Evolutionary conservation across 2,113 vertebrate genomes (phyloP).

Genomic region (Toxostoma redivivum): DNA sequence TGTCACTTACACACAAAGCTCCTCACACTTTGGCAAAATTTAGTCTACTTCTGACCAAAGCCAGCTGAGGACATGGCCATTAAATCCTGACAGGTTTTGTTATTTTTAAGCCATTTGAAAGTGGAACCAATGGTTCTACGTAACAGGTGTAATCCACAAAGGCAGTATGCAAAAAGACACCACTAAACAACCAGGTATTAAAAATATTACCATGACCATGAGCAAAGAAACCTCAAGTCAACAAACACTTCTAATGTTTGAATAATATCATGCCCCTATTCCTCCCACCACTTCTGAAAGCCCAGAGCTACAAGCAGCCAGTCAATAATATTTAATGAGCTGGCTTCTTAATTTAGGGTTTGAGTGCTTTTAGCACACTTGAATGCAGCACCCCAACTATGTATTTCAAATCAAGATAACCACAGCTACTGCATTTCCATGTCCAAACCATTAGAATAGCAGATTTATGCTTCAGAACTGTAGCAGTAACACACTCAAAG

Average conservation of each 20-base stretch:
- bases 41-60: not conserved
- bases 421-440: not conserved
- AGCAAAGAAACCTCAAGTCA: slow-evolving; percentile 17
- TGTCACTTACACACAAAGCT: slow-evolving; percentile 31
- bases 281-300: not conserved
- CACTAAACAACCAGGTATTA: not conserved
- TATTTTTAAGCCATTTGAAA: not conserved
- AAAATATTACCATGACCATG: not conserved
- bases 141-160: slow-evolving; percentile 9
- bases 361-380: not conserved
- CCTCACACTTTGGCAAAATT: not conserved
- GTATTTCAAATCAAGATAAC: not conserved
- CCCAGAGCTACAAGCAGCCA: not conserved
- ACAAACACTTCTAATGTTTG: not conserved
- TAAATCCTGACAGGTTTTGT: not conserved
- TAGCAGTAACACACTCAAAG: not conserved
- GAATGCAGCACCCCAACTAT: not conserved
- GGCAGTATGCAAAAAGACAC: not conserved
- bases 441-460: not conserved
- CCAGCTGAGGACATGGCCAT: not conserved
- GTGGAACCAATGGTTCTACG: not conserved
- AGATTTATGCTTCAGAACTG: slow-evolving; percentile 4
- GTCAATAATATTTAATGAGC: not conserved
- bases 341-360: not conserved
- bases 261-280: not conserved